phyloP scores from a whole-genome alignment of 2,888 invertebrate species.

The Hydropsyche betteni region DNA sequence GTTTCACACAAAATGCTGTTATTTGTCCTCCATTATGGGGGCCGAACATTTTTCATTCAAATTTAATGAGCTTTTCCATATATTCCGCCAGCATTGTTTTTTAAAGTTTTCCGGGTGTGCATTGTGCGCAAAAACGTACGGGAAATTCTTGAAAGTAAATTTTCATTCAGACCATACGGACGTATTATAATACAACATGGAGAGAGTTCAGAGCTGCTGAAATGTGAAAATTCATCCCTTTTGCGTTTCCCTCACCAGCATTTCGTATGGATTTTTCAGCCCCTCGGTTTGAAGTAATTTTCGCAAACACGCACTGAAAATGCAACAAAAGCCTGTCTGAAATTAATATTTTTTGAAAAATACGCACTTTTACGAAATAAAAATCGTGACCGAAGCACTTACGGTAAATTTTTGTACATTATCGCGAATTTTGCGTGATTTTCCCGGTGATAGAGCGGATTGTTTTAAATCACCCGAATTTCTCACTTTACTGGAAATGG shows the following conservation, averaged over 20 bases:
- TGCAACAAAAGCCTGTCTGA: no score
- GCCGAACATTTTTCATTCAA: not conserved
- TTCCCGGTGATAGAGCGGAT: no score
- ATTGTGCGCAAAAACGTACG: conserved; percentile 4
- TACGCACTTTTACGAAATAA: no score
- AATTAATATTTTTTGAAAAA: no score
- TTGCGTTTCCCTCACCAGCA: no score
- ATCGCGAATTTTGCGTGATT: no score
- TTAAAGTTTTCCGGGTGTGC: conserved; percentile 3
- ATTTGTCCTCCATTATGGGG: not conserved
- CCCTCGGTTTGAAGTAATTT: not conserved
- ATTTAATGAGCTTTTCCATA: conserved; percentile 15
- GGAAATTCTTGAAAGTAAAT: conserved; percentile 9
- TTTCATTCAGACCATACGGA: conserved; percentile 22
- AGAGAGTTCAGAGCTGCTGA: conserved; percentile 16
- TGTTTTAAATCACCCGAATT: no score
- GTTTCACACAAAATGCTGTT: no score
- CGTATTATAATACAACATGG: conserved; percentile 3
- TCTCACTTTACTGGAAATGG: no score
- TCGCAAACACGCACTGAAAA: no score
- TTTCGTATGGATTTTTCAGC: conserved; percentile 23
- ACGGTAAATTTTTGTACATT: no score
- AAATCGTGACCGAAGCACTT: no score
- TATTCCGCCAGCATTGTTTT: not conserved
- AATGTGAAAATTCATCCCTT: conserved; percentile 14